phyloP scores from a whole-genome alignment of 2,888 invertebrate species.

The Diarsia brunnea region DNA sequence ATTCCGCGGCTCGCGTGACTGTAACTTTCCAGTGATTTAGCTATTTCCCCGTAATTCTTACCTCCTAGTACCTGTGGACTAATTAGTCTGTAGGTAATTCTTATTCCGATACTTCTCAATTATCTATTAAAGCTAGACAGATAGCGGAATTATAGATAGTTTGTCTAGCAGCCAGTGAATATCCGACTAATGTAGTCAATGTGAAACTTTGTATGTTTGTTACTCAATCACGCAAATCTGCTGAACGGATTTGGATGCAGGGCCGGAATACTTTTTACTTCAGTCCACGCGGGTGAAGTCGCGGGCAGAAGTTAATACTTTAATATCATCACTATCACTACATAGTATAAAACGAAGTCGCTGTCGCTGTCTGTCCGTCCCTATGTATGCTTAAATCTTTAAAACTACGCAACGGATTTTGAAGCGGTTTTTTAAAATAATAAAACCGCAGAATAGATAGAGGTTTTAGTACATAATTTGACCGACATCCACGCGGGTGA shows the following conservation, averaged over 20 bases:
- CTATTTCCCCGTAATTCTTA: slow-evolving; percentile 32
- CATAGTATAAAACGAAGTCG: no score
- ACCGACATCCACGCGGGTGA: no score
- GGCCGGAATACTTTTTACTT: neutral
- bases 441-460: no score
- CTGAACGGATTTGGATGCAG: neutral
- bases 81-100: slow-evolving; percentile 29
- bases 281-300: neutral
- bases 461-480: no score
- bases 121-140: slow-evolving; percentile 13
- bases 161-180: no score
- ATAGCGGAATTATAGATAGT: neutral
- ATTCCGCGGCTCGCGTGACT: slow-evolving; percentile 45
- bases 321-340: no score
- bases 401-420: no score
- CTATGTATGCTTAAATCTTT: no score
- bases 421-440: no score
- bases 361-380: no score
- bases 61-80: slow-evolving; percentile 33
- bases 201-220: neutral
- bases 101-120: slow-evolving; percentile 29
- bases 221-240: neutral
- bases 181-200: neutral
- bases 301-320: neutral
- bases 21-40: slow-evolving; percentile 45